These are phyloP conservation scores for Trissolcus basalis DNA, from an alignment of 1,140 invertebrate species.

Conservation along the genomic window DNA sequence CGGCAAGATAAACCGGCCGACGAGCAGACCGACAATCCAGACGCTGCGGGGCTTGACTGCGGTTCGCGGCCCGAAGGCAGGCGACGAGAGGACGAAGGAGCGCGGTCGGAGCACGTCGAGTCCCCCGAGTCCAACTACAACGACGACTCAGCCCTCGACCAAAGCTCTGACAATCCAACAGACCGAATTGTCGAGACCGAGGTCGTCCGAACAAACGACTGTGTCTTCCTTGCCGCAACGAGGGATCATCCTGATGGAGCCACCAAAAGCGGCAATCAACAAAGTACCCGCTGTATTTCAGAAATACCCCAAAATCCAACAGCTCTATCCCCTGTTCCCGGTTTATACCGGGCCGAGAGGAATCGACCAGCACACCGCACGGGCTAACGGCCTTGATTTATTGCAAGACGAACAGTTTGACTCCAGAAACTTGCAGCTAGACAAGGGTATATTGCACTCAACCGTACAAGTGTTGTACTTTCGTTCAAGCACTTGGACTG, in stretches of 20 bases:
- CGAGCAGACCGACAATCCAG: conserved; percentile 68
- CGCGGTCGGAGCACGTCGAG: conserved; percentile 65
- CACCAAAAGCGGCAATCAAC: conserved; percentile 67
- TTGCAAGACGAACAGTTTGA: conserved; percentile 74
- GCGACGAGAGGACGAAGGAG: conserved; percentile 55
- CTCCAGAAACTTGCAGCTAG: conserved; percentile 68
- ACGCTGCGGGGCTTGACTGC: conserved; percentile 70
- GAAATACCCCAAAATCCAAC: conserved; percentile 84
- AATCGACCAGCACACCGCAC: conserved; percentile 64
- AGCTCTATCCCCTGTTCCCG: conserved; percentile 84
- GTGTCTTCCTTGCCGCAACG: conserved; percentile 62
- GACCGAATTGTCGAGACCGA: conserved; percentile 32
- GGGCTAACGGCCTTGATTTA: conserved; percentile 74
- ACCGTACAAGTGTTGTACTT: conserved; percentile 18
- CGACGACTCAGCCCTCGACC: neutral
- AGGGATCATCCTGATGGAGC: conserved; percentile 67
- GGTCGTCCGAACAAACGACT: conserved; percentile 25
- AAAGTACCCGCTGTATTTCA: conserved; percentile 84
- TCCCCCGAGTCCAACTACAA: conserved; percentile 21
- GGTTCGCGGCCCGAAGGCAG: conserved; percentile 64
- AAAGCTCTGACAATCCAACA: conserved; percentile 30
- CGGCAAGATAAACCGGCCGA: conserved; percentile 68
- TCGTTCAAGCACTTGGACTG: conserved; percentile 23
- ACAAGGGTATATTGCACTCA: conserved; percentile 68
- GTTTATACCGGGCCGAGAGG: conserved; percentile 71